Conservation (phyloP, 2,113 vertebrate species). For the Echinops telfairi region DNA sequence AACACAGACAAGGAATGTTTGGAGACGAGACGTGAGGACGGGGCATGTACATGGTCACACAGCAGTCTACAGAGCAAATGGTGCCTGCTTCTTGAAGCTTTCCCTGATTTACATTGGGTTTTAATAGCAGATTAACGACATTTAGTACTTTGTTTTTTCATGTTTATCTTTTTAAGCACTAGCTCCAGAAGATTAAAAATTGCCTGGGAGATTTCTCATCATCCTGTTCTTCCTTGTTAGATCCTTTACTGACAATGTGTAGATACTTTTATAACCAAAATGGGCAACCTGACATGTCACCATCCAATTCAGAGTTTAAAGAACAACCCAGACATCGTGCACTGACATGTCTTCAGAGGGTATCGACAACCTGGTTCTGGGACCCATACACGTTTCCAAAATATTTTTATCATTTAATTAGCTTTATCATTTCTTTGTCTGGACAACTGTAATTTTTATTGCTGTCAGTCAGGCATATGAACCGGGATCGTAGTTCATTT, state of each 20-base stretch:
- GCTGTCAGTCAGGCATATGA: neutral
- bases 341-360: neutral
- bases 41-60: neutral
- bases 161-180: neutral
- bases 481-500: constrained; percentile 38
- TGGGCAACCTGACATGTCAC: neutral
- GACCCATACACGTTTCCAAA: neutral
- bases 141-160: neutral
- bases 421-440: neutral
- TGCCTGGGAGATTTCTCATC: neutral
- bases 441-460: neutral
- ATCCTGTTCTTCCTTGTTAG: neutral
- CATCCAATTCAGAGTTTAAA: neutral
- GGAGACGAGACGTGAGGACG: neutral
- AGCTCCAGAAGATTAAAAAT: neutral
- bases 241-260: neutral
- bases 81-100: neutral
- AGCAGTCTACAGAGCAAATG: neutral
- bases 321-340: neutral
- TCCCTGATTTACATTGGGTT: neutral
- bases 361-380: neutral
- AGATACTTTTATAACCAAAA: neutral
- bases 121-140: neutral
- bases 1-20: neutral
- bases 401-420: neutral